A percentile compares a stretch with the other conserved stretches of the same genome.
These are phyloP conservation scores for Malurus leucopterus DNA, from an alignment of 2,797 vertebrate genomes.

Conservation along the genomic window DNA sequence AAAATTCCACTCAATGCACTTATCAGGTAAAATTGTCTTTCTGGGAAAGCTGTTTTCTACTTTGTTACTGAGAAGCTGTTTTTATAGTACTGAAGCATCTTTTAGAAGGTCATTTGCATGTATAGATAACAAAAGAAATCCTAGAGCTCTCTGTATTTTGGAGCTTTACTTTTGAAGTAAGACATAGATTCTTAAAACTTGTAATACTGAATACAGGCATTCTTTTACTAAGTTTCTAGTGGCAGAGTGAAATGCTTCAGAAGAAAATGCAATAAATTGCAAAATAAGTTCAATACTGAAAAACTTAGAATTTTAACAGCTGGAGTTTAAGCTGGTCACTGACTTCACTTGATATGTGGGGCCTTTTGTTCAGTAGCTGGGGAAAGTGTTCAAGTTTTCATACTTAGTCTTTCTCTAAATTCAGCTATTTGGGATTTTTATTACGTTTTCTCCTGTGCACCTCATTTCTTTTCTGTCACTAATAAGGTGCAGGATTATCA, in stretches of 20 bases:
- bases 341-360: neutral
- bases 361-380: neutral
- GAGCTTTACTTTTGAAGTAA: neutral
- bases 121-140: neutral
- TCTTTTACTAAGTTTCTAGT: neutral
- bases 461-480: neutral
- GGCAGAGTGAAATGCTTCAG: neutral
- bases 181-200: neutral
- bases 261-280: neutral
- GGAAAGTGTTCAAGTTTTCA: neutral
- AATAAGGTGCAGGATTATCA: neutral
- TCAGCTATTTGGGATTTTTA: neutral
- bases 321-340: neutral
- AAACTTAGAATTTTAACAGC: neutral
- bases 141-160: neutral
- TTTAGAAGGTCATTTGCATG: neutral
- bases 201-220: neutral
- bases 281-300: neutral
- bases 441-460: neutral
- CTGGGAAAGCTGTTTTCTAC: neutral
- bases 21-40: conserved; percentile 81
- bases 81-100: neutral
- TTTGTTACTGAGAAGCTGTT: neutral
- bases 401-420: neutral
- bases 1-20: conserved; percentile 91